Percentiles rank a stretch among this genome's conserved stretches.
Evolutionary conservation across 2,113 vertebrate genomes (phyloP).

Genomic region (Malurus cyaneus): DNA sequence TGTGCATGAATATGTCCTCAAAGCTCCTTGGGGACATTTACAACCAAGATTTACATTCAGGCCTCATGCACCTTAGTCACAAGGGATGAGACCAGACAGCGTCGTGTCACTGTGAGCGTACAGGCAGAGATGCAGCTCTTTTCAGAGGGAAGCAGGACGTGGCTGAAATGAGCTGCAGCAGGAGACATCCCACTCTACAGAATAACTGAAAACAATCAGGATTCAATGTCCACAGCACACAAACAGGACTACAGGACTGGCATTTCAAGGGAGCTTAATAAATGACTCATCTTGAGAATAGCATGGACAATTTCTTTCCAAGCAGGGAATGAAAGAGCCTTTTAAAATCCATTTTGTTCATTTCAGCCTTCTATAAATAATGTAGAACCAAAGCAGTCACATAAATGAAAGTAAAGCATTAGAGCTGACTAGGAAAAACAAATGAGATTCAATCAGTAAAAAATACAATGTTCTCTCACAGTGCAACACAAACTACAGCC

Average conservation of each 20-base stretch:
- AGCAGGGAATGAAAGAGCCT: not conserved
- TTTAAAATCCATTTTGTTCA: not conserved
- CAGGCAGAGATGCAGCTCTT: not conserved
- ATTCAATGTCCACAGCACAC: not conserved
- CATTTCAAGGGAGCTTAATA: not conserved
- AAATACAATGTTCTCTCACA: not conserved
- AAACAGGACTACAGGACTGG: not conserved
- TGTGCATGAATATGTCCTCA: not conserved
- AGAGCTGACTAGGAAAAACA: not conserved
- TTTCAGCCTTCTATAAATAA: constrained; percentile 18
- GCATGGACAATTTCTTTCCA: not conserved
- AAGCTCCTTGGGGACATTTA: not conserved
- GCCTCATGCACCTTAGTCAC: not conserved
- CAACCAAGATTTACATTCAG: not conserved
- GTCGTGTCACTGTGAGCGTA: not conserved
- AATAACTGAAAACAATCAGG: not conserved
- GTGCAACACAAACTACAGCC: not conserved
- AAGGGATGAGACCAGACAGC: not conserved
- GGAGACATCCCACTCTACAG: not conserved
- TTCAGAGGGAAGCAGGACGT: not conserved
- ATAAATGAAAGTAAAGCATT: not conserved
- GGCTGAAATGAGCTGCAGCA: not conserved
- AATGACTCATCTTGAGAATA: not conserved
- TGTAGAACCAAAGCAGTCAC: not conserved
- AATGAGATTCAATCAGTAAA: not conserved